phyloP scores from a whole-genome alignment of 2,113 vertebrate species.

The Cinclus mexicanus region DNA sequence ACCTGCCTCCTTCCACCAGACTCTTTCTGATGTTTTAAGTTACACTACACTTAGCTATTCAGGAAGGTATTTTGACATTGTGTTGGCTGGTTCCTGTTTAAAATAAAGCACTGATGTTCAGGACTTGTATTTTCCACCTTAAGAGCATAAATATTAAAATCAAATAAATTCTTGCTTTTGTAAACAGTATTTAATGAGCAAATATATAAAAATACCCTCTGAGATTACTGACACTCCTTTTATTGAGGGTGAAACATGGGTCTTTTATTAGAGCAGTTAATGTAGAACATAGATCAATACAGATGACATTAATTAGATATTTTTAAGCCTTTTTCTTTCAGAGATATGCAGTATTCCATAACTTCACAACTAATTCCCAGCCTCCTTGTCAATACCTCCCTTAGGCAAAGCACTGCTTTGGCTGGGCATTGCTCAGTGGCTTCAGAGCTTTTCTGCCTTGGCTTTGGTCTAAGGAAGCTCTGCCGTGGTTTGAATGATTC shows the following conservation, averaged over 20 bases:
- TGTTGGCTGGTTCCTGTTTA: background rate
- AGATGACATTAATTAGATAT: background rate
- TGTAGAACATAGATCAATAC: background rate
- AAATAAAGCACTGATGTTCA: background rate
- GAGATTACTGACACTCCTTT: background rate
- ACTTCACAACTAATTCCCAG: background rate
- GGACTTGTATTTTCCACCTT: background rate
- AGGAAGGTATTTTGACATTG: conserved; percentile 17
- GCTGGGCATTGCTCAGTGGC: background rate
- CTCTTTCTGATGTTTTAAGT: background rate
- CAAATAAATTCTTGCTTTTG: background rate
- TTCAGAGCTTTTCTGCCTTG: background rate
- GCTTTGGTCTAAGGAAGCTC: background rate
- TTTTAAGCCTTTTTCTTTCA: background rate
- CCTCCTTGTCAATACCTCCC: background rate
- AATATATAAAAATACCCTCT: background rate
- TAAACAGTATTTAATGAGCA: background rate
- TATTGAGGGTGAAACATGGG: background rate
- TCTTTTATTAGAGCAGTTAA: background rate
- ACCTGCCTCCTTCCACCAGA: background rate
- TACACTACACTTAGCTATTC: background rate
- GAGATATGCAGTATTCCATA: background rate
- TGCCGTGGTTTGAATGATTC: background rate
- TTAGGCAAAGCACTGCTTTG: background rate
- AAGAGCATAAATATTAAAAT: background rate